phyloP scores from a whole-genome alignment of 2,888 invertebrate genomes.

The Netelia inedita region DNA sequence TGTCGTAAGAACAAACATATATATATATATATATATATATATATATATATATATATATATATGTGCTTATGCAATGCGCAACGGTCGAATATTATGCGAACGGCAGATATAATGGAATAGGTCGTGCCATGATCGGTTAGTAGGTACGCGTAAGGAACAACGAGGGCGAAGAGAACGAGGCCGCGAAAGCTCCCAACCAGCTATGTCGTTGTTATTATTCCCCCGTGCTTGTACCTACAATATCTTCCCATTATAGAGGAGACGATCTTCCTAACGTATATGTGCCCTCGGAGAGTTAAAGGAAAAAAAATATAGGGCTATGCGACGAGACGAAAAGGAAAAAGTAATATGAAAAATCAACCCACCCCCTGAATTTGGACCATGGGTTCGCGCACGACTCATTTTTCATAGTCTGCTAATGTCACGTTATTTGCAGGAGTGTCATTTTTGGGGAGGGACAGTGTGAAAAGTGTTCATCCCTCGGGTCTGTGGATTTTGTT shows the following conservation, averaged over 20 bases:
- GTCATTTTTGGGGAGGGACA: not conserved
- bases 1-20: conserved; percentile 38
- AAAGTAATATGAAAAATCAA: conserved; percentile 33
- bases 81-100: conserved; percentile 37
- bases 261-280: conserved; percentile 23
- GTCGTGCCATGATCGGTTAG: conserved; percentile 67
- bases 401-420: not conserved
- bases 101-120: conserved; percentile 62
- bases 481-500: not conserved
- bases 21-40: conserved; percentile 21
- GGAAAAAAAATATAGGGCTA: conserved; percentile 13
- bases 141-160: conserved; percentile 53
- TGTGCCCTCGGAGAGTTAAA: conserved; percentile 44
- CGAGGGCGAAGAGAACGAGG: conserved; percentile 36
- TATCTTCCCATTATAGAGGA: conserved; percentile 14
- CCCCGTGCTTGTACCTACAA: conserved; percentile 13
- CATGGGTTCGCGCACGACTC: not conserved
- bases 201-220: conserved; percentile 26
- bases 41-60: conserved; percentile 17
- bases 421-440: conserved; percentile 31
- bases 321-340: conserved; percentile 31
- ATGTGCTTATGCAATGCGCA: conserved; percentile 11
- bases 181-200: conserved; percentile 21
- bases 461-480: not conserved
- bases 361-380: conserved; percentile 33